phyloP scores from a whole-genome alignment of 1,140 invertebrate genomes.

The Pinna nobilis region DNA sequence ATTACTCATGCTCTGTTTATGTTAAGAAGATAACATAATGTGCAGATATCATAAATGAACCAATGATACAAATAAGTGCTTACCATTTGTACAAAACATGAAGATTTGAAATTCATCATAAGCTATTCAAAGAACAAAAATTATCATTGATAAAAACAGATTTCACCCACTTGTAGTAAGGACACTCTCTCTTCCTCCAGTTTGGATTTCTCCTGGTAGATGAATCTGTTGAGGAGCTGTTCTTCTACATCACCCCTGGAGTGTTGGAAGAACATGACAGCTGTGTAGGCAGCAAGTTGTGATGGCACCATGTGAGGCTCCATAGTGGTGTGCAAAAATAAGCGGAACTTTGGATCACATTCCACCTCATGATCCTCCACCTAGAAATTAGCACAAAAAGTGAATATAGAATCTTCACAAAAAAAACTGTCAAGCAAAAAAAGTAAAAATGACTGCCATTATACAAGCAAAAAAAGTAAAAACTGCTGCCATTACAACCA shows the following conservation, averaged over 20 bases:
- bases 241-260: slow-evolving; percentile 66
- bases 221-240: slow-evolving; percentile 71
- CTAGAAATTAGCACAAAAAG: slow-evolving; percentile 43
- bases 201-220: slow-evolving; percentile 70
- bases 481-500: background rate
- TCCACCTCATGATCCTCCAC: slow-evolving; percentile 74
- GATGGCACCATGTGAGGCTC: slow-evolving; percentile 69
- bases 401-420: background rate
- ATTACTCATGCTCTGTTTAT: too few species aligned
- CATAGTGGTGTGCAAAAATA: slow-evolving; percentile 72
- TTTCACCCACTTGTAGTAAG: slow-evolving; percentile 57
- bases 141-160: slow-evolving; percentile 42
- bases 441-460: background rate
- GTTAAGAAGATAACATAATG: too few species aligned
- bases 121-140: too few species aligned
- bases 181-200: slow-evolving; percentile 61
- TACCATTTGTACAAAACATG: too few species aligned
- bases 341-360: slow-evolving; percentile 72
- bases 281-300: slow-evolving; percentile 67
- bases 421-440: background rate
- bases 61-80: too few species aligned
- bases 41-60: too few species aligned
- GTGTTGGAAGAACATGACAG: slow-evolving; percentile 70
- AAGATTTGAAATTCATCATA: too few species aligned
- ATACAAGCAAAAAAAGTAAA: background rate